Conservation (phyloP, 2,888 invertebrate genomes). For the Pyrocoelia pectoralis region DNA sequence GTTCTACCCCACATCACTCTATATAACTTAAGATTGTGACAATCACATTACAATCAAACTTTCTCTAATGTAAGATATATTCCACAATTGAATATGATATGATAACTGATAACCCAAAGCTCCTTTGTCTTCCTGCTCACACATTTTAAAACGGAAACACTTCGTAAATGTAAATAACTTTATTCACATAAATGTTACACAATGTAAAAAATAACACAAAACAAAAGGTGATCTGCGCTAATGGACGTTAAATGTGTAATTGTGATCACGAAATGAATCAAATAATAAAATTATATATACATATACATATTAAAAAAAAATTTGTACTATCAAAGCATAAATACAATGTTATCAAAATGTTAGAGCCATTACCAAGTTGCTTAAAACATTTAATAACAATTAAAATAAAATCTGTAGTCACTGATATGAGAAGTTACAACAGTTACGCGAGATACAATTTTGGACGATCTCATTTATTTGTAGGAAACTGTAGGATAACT, state of each 20-base stretch:
- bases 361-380: conserved; percentile 6
- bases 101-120: too few relatives aligned
- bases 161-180: background rate
- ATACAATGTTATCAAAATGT: conserved; percentile 10
- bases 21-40: too few relatives aligned
- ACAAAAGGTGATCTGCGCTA: conserved; percentile 7
- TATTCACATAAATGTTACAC: background rate
- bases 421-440: background rate
- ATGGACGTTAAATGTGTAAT: conserved; percentile 4
- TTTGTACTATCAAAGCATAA: conserved; percentile 17
- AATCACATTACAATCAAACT: too few relatives aligned
- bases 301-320: too few relatives aligned
- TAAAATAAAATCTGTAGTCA: background rate
- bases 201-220: conserved; percentile 11
- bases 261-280: background rate
- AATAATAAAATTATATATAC: conserved; percentile 9
- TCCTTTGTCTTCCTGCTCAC: too few relatives aligned
- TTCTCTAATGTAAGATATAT: too few relatives aligned
- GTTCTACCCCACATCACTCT: too few relatives aligned
- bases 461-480: conserved; percentile 15
- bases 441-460: background rate
- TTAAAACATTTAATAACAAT: conserved; percentile 10
- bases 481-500: background rate
- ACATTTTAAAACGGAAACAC: too few relatives aligned
- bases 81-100: too few relatives aligned